Evolutionary conservation across 2,113 vertebrate genomes (phyloP).

Genomic region (Vulpes ferrilata): DNA sequence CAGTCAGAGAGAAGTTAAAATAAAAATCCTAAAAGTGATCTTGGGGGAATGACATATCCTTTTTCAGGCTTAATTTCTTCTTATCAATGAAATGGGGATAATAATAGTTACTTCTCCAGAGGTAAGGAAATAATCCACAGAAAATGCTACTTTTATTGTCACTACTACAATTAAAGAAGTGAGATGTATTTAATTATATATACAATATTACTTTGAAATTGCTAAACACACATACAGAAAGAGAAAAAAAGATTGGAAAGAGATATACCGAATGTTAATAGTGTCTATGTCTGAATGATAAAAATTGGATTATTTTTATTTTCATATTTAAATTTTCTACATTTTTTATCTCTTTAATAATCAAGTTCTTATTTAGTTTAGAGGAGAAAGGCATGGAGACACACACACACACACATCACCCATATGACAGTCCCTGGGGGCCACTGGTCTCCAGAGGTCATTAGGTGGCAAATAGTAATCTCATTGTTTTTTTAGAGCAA

Average conservation of each 20-base stretch:
- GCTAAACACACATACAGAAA: background rate
- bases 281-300: background rate
- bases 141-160: constrained; percentile 36
- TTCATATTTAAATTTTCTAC: background rate
- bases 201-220: background rate
- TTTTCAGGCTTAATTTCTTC: background rate
- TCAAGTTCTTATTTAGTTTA: background rate
- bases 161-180: background rate
- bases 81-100: background rate
- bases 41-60: background rate
- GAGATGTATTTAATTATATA: background rate
- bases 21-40: constrained; percentile 8
- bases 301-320: background rate
- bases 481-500: background rate
- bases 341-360: background rate
- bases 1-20: background rate
- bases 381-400: background rate
- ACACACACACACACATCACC: background rate
- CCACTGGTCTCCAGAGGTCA: background rate
- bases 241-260: constrained; percentile 4
- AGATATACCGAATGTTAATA: background rate
- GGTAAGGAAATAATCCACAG: background rate
- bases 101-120: background rate
- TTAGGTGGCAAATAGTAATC: background rate
- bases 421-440: background rate